Evolutionary conservation across 2,113 vertebrate species (phyloP).

Genomic region (Chionodraco myersi): DNA sequence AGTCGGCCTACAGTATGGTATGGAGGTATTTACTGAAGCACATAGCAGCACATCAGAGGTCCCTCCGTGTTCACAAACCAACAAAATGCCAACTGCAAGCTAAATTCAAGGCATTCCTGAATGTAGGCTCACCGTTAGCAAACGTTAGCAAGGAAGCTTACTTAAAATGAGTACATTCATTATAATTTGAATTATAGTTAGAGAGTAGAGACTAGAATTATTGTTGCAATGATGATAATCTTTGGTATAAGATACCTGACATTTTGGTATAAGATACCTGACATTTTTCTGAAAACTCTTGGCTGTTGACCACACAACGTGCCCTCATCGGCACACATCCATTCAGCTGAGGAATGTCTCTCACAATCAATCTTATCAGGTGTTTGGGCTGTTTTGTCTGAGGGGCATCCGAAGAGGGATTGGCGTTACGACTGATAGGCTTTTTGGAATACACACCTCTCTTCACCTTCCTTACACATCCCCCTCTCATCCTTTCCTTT

Average conservation of each 20-base stretch:
- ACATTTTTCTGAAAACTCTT: conserved; percentile 17
- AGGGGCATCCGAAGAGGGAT: conserved; percentile 72
- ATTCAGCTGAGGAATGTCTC: conserved; percentile 78
- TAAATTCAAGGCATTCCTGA: not conserved
- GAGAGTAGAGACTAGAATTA: too few relatives aligned
- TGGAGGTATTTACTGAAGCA: not conserved
- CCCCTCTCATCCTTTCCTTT: not conserved
- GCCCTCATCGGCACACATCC: conserved; percentile 68
- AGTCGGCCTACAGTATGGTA: not conserved
- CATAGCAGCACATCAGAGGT: not conserved
- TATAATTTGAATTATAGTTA: not conserved
- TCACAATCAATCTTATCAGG: conserved; percentile 76
- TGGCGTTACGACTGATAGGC: conserved; percentile 65
- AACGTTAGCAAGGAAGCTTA: not conserved
- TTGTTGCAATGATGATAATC: too few relatives aligned
- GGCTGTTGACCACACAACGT: conserved; percentile 69
- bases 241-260: conserved; percentile 1
- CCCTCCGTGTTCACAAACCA: not conserved
- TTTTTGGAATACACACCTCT: conserved; percentile 57
- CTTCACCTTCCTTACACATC: conserved; percentile 25
- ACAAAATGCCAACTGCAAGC: too few relatives aligned
- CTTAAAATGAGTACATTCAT: not conserved
- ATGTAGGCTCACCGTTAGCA: not conserved
- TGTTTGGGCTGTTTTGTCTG: conserved; percentile 84
- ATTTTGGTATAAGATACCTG: not conserved